phyloP scores from a whole-genome alignment of 2,888 invertebrate genomes.

The Eilema sororculum region DNA sequence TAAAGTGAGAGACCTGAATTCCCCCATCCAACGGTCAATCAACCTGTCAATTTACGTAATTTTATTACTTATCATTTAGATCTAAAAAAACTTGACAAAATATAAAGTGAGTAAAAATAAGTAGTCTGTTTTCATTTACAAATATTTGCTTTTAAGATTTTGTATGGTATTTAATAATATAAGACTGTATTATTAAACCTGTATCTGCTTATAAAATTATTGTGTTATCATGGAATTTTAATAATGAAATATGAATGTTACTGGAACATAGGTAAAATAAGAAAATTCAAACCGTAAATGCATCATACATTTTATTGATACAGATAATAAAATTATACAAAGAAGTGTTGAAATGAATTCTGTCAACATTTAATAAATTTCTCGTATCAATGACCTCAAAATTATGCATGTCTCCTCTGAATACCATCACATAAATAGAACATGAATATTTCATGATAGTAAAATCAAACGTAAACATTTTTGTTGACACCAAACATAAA shows the following conservation, averaged over 20 bases:
- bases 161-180: neutral
- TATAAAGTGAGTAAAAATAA: too few species aligned
- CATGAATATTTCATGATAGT: constrained; percentile 28
- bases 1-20: too few species aligned
- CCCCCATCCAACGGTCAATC: too few species aligned
- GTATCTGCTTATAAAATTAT: too few species aligned
- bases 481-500: constrained; percentile 19
- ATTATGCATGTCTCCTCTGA: constrained; percentile 16
- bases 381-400: constrained; percentile 32
- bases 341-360: neutral
- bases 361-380: constrained; percentile 11
- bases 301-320: neutral
- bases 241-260: neutral
- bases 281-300: neutral
- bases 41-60: too few species aligned
- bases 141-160: too few species aligned
- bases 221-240: too few species aligned
- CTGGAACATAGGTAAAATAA: neutral
- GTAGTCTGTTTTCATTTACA: too few species aligned
- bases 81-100: too few species aligned
- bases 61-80: too few species aligned
- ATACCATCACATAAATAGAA: constrained; percentile 26
- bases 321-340: neutral
- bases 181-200: neutral
- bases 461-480: constrained; percentile 29